Base-by-base conservation (phyloP, 2,888 invertebrate genomes). In the Drosophila nigricruria region DNA sequence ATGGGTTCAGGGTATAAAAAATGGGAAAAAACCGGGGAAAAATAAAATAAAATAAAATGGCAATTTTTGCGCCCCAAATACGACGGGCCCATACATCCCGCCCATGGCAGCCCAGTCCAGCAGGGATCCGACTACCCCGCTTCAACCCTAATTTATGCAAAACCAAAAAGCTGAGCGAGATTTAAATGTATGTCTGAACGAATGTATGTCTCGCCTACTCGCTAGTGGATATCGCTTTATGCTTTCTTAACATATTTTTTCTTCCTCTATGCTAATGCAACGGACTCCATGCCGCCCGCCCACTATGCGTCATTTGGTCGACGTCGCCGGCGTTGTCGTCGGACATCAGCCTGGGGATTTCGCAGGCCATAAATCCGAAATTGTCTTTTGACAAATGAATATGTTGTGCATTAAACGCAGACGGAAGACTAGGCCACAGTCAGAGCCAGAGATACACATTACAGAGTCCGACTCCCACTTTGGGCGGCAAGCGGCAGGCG, bases 371-470 rank as follows among this genome's bases (percentile, higher is more conserved):
- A 90, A 90, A 90, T 90, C 82, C 89, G 77, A 78, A 90, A 88
- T 90, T 86, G 90, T 90, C 90, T 91, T 90, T 84, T 90, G 90
- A 89, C 91, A 90, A 88, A 90, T 90, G 91, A 90, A 91, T 90
- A 91, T 90, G 90, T 91, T 86, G 81, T 84, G 90, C 90, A 91
- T 90, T 91, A 90, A 89, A 81, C 68, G 66, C 82, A 71, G 73
- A 77, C 71, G 71, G 54, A 57, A 68, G 52, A 56, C 79, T 70
- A 66, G 73, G 73, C 70, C 67, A 78, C 77, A 77, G 56, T 47
- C 61, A 38, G 49, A 50, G 45, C 12, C 25, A 57, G 54, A 56
- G 42, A 36, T 53, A 32, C 23, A 6, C 32, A 56, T 20, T 42
- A 49, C 34, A 23, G 54, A 64, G 58, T 25, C 56, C 18, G 59